These are phyloP conservation scores for Drosophila helvetica DNA, from an alignment of 2,888 invertebrate species.

Conservation along the genomic window DNA sequence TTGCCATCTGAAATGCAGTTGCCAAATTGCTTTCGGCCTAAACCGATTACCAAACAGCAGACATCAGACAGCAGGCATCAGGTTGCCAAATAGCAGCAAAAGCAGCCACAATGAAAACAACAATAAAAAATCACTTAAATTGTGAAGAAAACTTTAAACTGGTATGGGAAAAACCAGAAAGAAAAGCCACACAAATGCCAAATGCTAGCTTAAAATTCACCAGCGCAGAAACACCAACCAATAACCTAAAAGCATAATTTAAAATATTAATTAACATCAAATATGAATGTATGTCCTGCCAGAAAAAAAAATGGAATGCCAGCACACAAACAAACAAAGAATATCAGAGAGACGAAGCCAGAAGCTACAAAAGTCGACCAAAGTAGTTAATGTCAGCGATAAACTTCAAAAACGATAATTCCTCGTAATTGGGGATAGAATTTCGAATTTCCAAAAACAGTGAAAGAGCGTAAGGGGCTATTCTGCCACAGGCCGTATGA, in stretches of 20 bases:
- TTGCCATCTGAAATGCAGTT: slow-evolving; percentile 24
- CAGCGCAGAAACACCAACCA: neutral
- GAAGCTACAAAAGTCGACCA: neutral
- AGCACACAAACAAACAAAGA: slow-evolving; percentile 10
- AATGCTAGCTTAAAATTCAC: neutral
- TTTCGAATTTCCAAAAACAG: slow-evolving; percentile 4
- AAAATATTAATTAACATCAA: slow-evolving; percentile 8
- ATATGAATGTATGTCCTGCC: slow-evolving; percentile 3
- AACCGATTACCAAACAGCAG: slow-evolving; percentile 24
- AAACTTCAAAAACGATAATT: slow-evolving; percentile 34
- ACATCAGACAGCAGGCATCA: neutral
- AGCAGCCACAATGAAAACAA: slow-evolving; percentile 22
- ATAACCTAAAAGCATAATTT: neutral
- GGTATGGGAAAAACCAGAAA: slow-evolving; percentile 17
- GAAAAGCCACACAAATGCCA: slow-evolving; percentile 20
- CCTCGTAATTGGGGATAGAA: slow-evolving; percentile 11
- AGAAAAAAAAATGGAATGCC: neutral
- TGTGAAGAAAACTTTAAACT: slow-evolving; percentile 16
- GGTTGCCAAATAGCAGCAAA: slow-evolving; percentile 20
- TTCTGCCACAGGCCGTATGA: neutral
- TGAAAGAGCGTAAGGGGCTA: neutral
- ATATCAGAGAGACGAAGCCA: slow-evolving; percentile 2
- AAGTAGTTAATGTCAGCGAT: slow-evolving; percentile 61
- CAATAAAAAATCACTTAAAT: slow-evolving; percentile 28
- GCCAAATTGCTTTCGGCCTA: slow-evolving; percentile 30